Evolutionary conservation across 1,140 invertebrate species (phyloP), one percentile per base, ranked within the genome.

Genomic region (Cydia strobilella): DNA sequence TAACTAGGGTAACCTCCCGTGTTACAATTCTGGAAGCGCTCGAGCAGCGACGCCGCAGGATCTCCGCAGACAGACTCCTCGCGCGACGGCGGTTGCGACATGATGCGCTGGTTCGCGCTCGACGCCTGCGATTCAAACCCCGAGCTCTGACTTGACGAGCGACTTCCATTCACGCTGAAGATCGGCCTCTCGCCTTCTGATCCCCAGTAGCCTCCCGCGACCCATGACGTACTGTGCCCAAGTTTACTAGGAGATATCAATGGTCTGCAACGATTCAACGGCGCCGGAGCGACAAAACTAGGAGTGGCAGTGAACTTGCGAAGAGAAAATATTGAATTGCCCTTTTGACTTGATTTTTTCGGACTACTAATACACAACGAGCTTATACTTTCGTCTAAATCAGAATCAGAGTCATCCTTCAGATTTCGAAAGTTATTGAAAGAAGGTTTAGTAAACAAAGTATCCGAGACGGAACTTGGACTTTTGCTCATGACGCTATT

Each of bases 111-210:
- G 66, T 85, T 90, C 77, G 89, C 83, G 75, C 91, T 93, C 0
- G 93, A 93, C 0, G 90, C 83, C 75, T 93, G 90, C 35, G 93
- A 93, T 77, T 93, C 93, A 74, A 94, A 94, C 10, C 93, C 93
- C n/a, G 93, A 94, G 78, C 93, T 94, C 76, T 94, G 93, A 77
- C 93, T 94, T 13, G 93, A 93, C 1, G 93, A 94, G 2, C 93
- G 86, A 77, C 93, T 93, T 0, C 88, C 91, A 74, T 92, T 86
- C 25, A 90, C 75, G 76, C 85, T 92, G 42, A 90, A 90, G 31
- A 92, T 74, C 51, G 85, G 84, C 13, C 87, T 79, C 13, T 90
- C 88, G 5, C 86, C 90, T 18, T 93, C 93, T 0, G 86, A 80
- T 20, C 92, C 93, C 93, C 93, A 93, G 77, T 93, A 93, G 1